phyloP scores from a whole-genome alignment of 2,797 vertebrate species.

The Microhierax caerulescens region DNA sequence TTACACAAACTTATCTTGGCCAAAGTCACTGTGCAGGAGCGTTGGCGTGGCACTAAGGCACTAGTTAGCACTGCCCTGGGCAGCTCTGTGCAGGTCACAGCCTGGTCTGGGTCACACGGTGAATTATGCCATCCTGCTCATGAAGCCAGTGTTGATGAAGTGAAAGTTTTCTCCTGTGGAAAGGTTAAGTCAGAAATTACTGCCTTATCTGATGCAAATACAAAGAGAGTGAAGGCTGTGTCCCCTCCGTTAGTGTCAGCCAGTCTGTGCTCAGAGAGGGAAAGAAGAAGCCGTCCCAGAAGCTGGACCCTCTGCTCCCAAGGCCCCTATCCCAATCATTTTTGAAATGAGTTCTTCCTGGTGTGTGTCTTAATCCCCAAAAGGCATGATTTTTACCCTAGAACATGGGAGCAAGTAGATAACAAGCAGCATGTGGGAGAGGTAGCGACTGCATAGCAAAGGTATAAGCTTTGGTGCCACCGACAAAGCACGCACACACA shows the following conservation, averaged over 20 bases:
- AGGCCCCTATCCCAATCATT: accelerated
- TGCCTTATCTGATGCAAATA: background rate
- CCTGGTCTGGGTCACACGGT: background rate
- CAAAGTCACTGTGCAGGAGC: background rate
- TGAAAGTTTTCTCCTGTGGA: background rate
- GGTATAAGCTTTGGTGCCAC: background rate
- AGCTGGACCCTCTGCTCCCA: background rate
- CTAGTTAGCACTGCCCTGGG: background rate
- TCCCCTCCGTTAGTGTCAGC: background rate
- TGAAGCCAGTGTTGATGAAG: background rate
- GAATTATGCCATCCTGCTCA: background rate
- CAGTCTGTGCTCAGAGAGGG: background rate
- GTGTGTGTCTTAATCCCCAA: background rate
- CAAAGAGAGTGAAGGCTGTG: background rate
- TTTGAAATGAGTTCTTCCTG: background rate
- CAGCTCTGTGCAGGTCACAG: background rate
- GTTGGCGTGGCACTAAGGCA: background rate
- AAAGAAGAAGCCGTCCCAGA: background rate
- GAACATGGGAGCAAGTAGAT: background rate
- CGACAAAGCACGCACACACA: background rate
- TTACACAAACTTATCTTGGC: background rate
- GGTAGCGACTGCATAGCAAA: background rate
- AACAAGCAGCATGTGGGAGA: background rate
- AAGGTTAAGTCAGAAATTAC: background rate
- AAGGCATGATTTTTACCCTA: background rate